A percentile compares a stretch with the other conserved stretches of the same genome.
phyloP scores from a whole-genome alignment of 2,888 invertebrate species.

The Tenthredo livida region DNA sequence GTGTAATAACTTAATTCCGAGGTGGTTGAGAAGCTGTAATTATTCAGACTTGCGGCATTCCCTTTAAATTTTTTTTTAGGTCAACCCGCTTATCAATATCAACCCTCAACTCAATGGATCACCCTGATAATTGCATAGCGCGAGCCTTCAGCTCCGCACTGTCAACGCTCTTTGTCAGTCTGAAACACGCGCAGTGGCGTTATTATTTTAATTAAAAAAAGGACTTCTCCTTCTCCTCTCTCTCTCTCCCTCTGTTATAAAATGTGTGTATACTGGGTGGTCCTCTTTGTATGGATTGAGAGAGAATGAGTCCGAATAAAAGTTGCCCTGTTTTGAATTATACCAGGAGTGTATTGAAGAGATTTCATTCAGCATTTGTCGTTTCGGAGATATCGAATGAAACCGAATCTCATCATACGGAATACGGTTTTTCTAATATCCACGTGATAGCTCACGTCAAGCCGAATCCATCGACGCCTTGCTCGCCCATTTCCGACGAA shows the following conservation, averaged over 20 bases:
- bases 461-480: background rate
- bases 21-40: background rate
- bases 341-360: background rate
- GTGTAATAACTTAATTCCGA: background rate
- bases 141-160: background rate
- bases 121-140: background rate
- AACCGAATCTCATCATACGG: background rate
- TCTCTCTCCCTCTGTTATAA: background rate
- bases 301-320: background rate
- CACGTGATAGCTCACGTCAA: background rate
- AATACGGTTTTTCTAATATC: background rate
- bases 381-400: background rate
- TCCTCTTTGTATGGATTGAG: background rate
- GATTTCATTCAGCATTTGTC: background rate
- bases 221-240: background rate
- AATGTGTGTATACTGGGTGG: background rate
- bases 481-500: constrained; percentile 12
- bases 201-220: constrained; percentile 27
- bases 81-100: constrained; percentile 33
- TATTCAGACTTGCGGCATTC: background rate
- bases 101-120: background rate
- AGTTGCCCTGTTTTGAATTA: background rate
- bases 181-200: background rate
- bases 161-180: constrained; percentile 17
- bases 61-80: constrained; percentile 5